phyloP scores from a whole-genome alignment of 2,797 vertebrate genomes.

The Trachops cirrhosus region DNA sequence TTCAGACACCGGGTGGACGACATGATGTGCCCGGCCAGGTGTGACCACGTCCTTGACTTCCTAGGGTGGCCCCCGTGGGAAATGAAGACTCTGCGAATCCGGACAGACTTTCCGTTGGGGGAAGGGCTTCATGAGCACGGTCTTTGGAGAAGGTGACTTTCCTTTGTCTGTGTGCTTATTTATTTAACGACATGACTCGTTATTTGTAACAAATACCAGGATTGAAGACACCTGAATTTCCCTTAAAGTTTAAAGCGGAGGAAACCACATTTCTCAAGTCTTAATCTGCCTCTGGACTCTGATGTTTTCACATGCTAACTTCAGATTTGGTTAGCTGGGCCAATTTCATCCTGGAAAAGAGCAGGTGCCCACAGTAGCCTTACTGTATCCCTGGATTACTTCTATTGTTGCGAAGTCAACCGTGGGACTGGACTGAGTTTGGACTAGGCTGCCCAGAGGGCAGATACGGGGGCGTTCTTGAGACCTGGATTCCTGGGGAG shows the following conservation, averaged over 20 bases:
- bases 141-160: neutral
- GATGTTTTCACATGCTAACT: neutral
- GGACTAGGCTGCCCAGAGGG: neutral
- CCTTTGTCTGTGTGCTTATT: neutral
- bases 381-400: neutral
- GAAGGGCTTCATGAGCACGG: too few species aligned
- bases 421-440: neutral
- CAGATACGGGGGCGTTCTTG: neutral
- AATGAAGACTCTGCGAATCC: neutral
- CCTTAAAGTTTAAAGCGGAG: neutral
- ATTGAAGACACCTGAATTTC: neutral
- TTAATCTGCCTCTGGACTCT: neutral
- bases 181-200: neutral
- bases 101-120: neutral
- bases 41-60: accelerated
- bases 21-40: too few species aligned
- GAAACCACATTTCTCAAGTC: neutral
- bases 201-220: neutral
- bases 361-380: too few species aligned
- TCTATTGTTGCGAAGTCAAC: neutral
- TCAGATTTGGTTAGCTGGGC: neutral
- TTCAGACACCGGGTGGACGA: neutral
- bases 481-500: neutral
- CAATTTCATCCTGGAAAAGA: neutral
- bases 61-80: accelerated